A percentile compares a stretch with the other conserved stretches of the same genome.
These are phyloP conservation scores for Eupithecia vulgata DNA, from an alignment of 2,888 invertebrate genomes.

Conservation along the genomic window DNA sequence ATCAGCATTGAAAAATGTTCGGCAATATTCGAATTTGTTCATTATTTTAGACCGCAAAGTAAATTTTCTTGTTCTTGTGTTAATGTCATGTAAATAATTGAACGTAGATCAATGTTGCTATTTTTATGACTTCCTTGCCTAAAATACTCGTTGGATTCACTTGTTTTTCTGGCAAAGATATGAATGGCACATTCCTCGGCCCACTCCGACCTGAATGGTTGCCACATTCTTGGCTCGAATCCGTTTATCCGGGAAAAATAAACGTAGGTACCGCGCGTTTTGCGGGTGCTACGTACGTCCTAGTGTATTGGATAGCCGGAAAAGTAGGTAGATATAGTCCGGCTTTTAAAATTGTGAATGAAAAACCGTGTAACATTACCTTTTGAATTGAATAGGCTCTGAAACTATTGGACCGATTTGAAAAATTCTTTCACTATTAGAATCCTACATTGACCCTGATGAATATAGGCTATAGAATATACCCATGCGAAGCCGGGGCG, in stretches of 20 bases:
- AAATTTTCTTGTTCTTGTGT: neutral
- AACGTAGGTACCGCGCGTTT: constrained; percentile 55
- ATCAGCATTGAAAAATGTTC: neutral
- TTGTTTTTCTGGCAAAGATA: constrained; percentile 68
- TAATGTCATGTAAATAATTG: constrained; percentile 2
- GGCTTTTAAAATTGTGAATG: neutral
- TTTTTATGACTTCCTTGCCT: constrained; percentile 36
- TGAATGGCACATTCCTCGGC: constrained; percentile 82
- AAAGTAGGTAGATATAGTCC: neutral
- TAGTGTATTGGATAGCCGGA: neutral
- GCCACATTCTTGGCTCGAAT: constrained; percentile 82
- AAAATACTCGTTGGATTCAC: constrained; percentile 50
- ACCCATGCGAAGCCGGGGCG: too few species aligned
- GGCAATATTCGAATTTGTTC: neutral
- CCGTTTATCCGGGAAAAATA: constrained; percentile 80
- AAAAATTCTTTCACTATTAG: too few species aligned
- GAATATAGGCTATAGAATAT: too few species aligned
- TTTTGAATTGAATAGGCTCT: too few species aligned
- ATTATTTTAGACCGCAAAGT: neutral
- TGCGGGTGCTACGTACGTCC: neutral
- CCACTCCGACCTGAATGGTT: constrained; percentile 84
- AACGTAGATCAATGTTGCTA: constrained; percentile 10
- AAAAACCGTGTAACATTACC: too few species aligned
- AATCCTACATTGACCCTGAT: too few species aligned
- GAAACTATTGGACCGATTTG: too few species aligned